Conservation (phyloP, 2,797 vertebrate genomes). For the Halcyon leucocephala region DNA sequence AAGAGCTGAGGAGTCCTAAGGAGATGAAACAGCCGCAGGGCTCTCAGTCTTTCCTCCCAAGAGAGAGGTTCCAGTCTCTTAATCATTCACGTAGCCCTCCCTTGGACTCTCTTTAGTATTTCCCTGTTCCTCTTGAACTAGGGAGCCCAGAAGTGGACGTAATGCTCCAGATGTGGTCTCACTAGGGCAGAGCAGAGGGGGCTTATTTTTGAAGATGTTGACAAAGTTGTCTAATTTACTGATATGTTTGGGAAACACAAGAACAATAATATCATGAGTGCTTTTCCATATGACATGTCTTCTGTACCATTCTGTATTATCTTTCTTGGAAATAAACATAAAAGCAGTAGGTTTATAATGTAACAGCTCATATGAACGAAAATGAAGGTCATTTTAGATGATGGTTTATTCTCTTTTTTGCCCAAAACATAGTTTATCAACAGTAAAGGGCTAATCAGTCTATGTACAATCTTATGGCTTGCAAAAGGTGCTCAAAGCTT, state of each 20-base stretch:
- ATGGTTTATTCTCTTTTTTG: neutral
- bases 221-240: neutral
- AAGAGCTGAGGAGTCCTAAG: too few relatives aligned
- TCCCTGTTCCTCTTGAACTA: too few relatives aligned
- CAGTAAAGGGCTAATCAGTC: neutral
- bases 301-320: neutral
- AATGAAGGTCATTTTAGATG: neutral
- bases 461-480: neutral
- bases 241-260: neutral
- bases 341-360: neutral
- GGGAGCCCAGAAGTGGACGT: too few relatives aligned
- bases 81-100: too few relatives aligned
- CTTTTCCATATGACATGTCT: neutral
- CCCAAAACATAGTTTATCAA: neutral
- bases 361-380: neutral
- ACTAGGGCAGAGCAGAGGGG: neutral
- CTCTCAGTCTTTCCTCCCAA: too few relatives aligned
- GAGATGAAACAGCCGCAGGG: too few relatives aligned
- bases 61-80: too few relatives aligned
- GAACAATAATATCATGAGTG: neutral
- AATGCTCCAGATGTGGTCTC: too few relatives aligned
- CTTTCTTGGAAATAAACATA: neutral
- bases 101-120: too few relatives aligned
- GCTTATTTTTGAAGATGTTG: neutral
- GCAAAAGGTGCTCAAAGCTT: neutral